A percentile compares a stretch with the other conserved stretches of the same genome.
Evolutionary conservation across 2,797 vertebrate species (phyloP).

Genomic region (Syndactyla subalaris): DNA sequence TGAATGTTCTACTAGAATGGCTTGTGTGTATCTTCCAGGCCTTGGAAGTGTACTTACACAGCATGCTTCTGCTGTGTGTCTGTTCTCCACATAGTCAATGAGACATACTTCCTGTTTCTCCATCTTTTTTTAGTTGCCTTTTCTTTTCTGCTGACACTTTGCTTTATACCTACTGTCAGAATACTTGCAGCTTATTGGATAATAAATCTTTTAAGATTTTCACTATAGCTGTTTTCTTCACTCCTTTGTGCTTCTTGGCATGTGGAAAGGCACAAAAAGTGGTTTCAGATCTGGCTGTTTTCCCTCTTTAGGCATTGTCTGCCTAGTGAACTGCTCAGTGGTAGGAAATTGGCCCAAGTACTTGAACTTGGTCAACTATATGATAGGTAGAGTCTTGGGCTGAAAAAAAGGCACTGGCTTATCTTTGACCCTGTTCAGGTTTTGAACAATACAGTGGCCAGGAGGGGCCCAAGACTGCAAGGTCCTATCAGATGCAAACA

Average conservation of each 20-base stretch:
- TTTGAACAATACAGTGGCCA: background rate
- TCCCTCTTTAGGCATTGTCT: background rate
- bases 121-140: background rate
- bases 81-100: background rate
- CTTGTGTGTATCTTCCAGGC: rapidly evolving
- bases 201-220: background rate
- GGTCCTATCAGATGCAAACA: background rate
- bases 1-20: background rate
- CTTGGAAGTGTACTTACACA: background rate
- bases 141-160: background rate
- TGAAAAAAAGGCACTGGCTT: background rate
- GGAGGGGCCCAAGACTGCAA: background rate
- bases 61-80: background rate
- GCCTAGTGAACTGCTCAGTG: background rate
- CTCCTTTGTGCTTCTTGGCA: background rate
- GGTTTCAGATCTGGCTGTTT: background rate
- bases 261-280: background rate
- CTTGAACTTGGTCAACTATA: background rate
- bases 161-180: background rate
- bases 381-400: background rate
- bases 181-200: background rate
- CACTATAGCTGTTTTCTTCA: background rate
- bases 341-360: background rate
- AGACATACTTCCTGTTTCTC: background rate
- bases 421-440: background rate